phyloP scores from a whole-genome alignment of 2,888 invertebrate genomes.

The Ashinkailepas kermadecensis region DNA sequence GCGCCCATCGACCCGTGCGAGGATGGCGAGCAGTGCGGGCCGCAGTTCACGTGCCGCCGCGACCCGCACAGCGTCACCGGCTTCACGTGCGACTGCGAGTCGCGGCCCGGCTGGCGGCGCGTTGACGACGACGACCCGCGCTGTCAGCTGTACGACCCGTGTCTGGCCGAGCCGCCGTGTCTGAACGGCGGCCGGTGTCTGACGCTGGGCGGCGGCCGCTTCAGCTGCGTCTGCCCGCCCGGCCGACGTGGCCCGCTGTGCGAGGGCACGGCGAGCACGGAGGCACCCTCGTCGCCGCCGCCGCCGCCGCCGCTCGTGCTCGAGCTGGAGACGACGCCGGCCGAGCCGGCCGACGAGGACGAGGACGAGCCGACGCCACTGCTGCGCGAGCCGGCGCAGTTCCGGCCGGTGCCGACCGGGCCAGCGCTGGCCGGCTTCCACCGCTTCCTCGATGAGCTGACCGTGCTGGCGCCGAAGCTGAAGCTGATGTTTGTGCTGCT shows the following conservation, averaged over 20 bases:
- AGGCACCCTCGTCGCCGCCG: not conserved
- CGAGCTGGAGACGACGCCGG: not conserved
- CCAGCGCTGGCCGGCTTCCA: not conserved
- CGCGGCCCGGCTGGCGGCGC: not conserved
- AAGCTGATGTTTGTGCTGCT: not conserved
- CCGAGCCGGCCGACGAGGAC: not conserved
- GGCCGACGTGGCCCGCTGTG: not conserved
- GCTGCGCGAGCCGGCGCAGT: not conserved
- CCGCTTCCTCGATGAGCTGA: not conserved
- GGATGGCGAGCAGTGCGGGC: not conserved
- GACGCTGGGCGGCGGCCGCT: not conserved
- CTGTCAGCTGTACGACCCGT: not conserved
- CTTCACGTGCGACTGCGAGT: conserved; percentile 8
- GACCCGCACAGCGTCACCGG: not conserved
- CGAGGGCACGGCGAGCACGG: not conserved
- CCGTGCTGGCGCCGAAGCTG: not conserved
- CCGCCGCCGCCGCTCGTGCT: not conserved
- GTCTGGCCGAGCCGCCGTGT: conserved; percentile 16
- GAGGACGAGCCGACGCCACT: not conserved
- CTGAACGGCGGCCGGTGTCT: not conserved
- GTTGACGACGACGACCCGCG: not conserved
- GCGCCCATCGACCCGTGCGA: conserved; percentile 4
- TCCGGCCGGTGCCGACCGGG: not conserved
- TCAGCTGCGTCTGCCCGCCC: not conserved
- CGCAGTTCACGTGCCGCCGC: not conserved